Base-by-base conservation (phyloP, 2,888 invertebrate species). In the Sinopyrophorus schimmeli region DNA sequence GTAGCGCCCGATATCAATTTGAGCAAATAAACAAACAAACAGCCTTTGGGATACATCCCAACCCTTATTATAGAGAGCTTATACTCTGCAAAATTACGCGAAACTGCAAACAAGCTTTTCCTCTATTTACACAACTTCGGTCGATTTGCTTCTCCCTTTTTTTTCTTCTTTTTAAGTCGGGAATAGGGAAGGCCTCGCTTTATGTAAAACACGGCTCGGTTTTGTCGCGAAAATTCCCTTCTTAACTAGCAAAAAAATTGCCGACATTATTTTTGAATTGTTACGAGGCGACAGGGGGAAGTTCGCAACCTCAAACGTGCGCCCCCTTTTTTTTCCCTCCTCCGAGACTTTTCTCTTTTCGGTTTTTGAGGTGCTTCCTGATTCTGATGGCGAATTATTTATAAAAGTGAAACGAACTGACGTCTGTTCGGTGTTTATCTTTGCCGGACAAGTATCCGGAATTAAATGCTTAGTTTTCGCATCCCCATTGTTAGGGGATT, bases 91-190 rank as follows among this genome's bases (percentile, higher is more conserved):
- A 37, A 43, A 43, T 35, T 35, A 38, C 28, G 24, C 23, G 38
- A 46, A 46, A 46, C 39, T 46, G 20, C 38, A 46, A 46, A 46
- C 31, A 32, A 24, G 18, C 42, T 26, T 14, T 24, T 4, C 11
- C 21, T 21, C 11, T 42, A 26, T 42, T 42, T 42, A 34, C 42
- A 42, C 32, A 42, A 34, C 15, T 34, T 34, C 34, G 32, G 16
- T 42, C 42, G 32, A 42, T 42, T 42, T 32, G 42, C 32, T 32
- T 18, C 31, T 34, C 16, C 32, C 34, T 42, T 42, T 42, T 34
- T 34, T n/a, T 26, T 5, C 7, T 14, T 12, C 20, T 21, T 20
- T 7, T 7, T 5, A 7, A 12, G 14, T n/a, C 37, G 24, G 9
- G 15, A 23, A n/a, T n/a, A 23, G 30, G 23, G 15, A 31, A 21